A percentile compares a stretch with the other conserved stretches of the same genome.
These are phyloP conservation scores for Ichneumoninae sp. DNA, from an alignment of 2,888 invertebrate genomes.

Conservation along the genomic window DNA sequence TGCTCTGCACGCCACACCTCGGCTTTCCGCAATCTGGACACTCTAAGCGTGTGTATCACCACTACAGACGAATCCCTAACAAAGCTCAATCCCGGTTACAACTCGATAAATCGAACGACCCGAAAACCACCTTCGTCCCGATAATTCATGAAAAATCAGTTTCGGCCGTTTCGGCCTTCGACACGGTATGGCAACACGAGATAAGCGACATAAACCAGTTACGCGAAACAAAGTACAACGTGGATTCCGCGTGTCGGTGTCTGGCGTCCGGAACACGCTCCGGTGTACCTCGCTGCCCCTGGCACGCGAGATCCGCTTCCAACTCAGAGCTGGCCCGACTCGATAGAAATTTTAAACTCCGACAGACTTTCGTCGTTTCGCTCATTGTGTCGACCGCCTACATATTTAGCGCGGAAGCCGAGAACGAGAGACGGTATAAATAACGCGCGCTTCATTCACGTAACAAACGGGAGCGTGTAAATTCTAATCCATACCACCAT, in stretches of 20 bases:
- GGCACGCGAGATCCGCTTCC: background rate
- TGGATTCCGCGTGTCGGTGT: conserved; percentile 43
- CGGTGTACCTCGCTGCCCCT: background rate
- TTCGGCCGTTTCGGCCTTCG: background rate
- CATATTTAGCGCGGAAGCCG: conserved; percentile 64
- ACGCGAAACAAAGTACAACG: conserved; percentile 26
- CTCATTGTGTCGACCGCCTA: background rate
- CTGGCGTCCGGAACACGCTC: conserved; percentile 26
- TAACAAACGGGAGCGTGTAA: conserved; percentile 55
- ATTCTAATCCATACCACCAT: conserved; percentile 23
- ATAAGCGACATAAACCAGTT: background rate
- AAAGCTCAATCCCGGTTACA: background rate
- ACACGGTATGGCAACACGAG: background rate
- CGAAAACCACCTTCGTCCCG: background rate
- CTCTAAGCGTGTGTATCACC: background rate
- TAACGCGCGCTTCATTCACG: conserved; percentile 68
- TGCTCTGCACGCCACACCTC: conserved; percentile 39
- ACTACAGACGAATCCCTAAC: background rate
- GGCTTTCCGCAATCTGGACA: conserved; percentile 33
- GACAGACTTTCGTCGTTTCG: background rate
- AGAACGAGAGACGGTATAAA: conserved; percentile 60
- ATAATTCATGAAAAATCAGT: background rate
- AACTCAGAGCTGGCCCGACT: background rate
- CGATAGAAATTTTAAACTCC: background rate
- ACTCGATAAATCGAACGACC: background rate